Percentiles rank a stretch among this genome's conserved stretches.
Evolutionary conservation across 1,140 invertebrate genomes (phyloP).

Genomic region (Drosophila simulans): DNA sequence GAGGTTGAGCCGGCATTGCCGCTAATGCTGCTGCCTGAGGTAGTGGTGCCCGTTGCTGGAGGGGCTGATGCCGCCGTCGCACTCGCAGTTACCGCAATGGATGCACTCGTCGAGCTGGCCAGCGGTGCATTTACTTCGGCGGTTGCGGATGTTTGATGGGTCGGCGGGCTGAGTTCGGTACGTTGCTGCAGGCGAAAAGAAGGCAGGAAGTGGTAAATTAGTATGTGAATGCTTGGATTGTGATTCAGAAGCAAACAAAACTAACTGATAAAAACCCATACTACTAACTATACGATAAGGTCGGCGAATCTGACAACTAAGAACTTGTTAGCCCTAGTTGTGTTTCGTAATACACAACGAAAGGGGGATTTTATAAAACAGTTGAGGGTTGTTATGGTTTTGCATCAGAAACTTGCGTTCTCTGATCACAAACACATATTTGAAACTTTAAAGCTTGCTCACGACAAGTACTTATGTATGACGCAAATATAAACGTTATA

Average conservation of each 20-base stretch:
- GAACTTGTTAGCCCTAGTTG: slow-evolving; percentile 5
- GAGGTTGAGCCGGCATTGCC: slow-evolving; percentile 19
- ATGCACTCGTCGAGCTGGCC: slow-evolving; percentile 46
- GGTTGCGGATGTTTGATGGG: slow-evolving; percentile 77
- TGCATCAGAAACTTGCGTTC: too few relatives aligned
- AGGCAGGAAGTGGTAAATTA: slow-evolving; percentile 10
- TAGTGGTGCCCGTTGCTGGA: slow-evolving; percentile 31
- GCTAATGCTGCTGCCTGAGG: slow-evolving; percentile 33
- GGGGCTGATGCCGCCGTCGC: slow-evolving; percentile 49
- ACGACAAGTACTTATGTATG: background rate
- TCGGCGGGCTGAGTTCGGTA: slow-evolving; percentile 79
- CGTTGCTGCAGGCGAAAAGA: slow-evolving; percentile 70
- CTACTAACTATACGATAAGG: slow-evolving; percentile 13
- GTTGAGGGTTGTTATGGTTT: background rate
- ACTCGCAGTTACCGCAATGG: slow-evolving; percentile 52
- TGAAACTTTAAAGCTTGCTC: too few relatives aligned
- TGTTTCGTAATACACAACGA: slow-evolving; percentile 11
- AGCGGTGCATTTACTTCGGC: slow-evolving; percentile 70
- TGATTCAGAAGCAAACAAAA: slow-evolving; percentile 23
- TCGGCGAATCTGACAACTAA: slow-evolving; percentile 4
- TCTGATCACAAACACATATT: too few relatives aligned
- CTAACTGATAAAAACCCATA: slow-evolving; percentile 19
- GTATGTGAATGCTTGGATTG: slow-evolving; percentile 1
- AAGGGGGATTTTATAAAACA: background rate
- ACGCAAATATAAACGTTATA: background rate